Evolutionary conservation across 1,140 invertebrate genomes (phyloP).

Genomic region (Magallana angulata): DNA sequence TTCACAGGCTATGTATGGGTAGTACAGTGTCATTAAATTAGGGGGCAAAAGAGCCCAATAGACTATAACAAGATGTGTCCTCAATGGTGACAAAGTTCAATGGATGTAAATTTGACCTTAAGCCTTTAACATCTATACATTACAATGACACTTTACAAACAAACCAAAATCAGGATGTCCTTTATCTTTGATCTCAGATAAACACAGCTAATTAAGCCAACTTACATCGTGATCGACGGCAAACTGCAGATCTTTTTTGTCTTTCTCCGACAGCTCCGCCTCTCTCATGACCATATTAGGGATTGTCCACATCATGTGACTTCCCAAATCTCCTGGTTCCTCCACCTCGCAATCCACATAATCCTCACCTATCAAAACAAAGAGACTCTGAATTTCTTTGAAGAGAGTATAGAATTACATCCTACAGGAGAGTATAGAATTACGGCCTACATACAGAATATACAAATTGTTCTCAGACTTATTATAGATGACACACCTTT

Average conservation of each 20-base stretch:
- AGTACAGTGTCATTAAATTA: no score
- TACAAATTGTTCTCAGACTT: no score
- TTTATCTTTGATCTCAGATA: no score
- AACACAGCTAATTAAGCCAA: not conserved
- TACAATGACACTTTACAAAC: no score
- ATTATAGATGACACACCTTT: slow-evolving; percentile 55
- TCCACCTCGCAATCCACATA: slow-evolving; percentile 90
- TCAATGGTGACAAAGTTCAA: no score
- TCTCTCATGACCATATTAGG: slow-evolving; percentile 97
- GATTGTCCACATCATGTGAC: slow-evolving; percentile 96
- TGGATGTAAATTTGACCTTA: no score
- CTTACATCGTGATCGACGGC: slow-evolving; percentile 92
- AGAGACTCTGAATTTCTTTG: slow-evolving; percentile 26
- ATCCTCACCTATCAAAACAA: slow-evolving; percentile 64
- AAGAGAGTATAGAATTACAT: not conserved
- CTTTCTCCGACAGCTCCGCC: slow-evolving; percentile 98
- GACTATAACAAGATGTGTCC: no score
- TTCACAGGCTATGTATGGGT: no score
- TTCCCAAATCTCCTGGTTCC: slow-evolving; percentile 96
- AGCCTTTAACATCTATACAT: no score
- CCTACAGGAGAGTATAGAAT: not conserved
- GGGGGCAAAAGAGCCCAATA: no score
- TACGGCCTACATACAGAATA: not conserved
- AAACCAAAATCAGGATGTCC: no score
- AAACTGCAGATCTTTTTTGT: slow-evolving; percentile 95